Evolutionary conservation across 1,140 invertebrate genomes (phyloP), one percentile per base, ranked within the genome.

Genomic region (Saccostrea glomerata): DNA sequence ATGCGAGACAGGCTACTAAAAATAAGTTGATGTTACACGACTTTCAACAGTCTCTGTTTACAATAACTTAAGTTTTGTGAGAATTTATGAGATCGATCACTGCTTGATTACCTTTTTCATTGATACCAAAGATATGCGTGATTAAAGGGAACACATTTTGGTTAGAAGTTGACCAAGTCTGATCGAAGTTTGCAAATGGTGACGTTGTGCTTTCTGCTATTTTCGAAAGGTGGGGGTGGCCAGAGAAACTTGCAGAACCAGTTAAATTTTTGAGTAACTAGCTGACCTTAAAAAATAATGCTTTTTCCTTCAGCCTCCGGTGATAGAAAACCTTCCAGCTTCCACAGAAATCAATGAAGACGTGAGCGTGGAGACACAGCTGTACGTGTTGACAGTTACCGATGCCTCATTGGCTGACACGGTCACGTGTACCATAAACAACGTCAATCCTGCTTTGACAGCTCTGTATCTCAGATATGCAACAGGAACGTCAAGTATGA

Each of bases 391-490:
- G 2, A 66, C 17, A 5, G 84, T 85, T 66, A 85, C 84, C 36
- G 84, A 85, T 40, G 56, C 84, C 15, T 63, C 56, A 60, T 60
- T 63, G 30, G 56, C 23, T 66, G 84, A 63, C 58, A 85, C 84
- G 9, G 84, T 85, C 84, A 85, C 84, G 55, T 85, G 84, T 85
- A 66, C 56, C 30, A 40, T 85, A 7, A 36, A n/a, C 17, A 60
- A 11, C 25, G 58, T 85, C 58, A 85, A 12, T 13, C 84, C 84
- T 11, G 0, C 60, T n/a, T n/a, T 63, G 20, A 0, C 84, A 63
- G 56, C 47, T 6, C 17, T 85, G 4, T 58, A 56, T 58, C 23
- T 66, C 3, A 85, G 36, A 58, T 54, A 56, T 17, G 56, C 56
- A 54, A 25, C 84, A 85, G 60, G 60, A 30, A 58, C 60, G 11